Evolutionary conservation across 2,888 invertebrate species (phyloP).

Genomic region (Drosophila flavopinicola): DNA sequence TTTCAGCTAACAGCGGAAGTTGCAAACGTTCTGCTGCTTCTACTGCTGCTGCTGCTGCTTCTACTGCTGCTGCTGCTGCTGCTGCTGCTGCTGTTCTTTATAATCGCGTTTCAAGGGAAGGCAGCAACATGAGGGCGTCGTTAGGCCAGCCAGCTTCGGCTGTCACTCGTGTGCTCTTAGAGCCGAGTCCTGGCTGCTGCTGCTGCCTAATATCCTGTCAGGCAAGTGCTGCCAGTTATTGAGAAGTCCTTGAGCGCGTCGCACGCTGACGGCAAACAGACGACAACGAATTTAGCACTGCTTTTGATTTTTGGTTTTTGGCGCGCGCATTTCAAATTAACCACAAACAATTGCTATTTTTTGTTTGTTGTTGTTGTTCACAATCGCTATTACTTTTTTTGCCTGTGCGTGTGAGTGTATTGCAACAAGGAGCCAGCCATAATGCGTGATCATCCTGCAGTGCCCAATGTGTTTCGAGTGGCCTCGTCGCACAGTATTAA

Average conservation of each 20-base stretch:
- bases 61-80: conserved; percentile 1
- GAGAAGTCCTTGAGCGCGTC: conserved; percentile 49
- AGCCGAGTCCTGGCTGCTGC: conserved; percentile 22
- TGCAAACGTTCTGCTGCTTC: conserved; percentile 57
- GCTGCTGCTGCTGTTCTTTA: conserved; percentile 35
- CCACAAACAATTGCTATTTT: background rate
- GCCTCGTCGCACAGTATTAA: conserved; percentile 80
- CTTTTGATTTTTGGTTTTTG: conserved; percentile 7
- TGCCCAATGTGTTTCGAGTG: conserved; percentile 83
- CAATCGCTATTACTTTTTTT: conserved; percentile 14
- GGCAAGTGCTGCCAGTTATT: conserved; percentile 52
- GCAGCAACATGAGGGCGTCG: conserved; percentile 7
- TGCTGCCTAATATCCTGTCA: conserved; percentile 16
- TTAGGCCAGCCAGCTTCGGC: conserved; percentile 27
- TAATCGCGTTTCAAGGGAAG: conserved; percentile 50
- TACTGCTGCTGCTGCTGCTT: conserved; percentile 7
- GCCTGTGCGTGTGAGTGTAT: too few relatives aligned
- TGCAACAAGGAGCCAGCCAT: too few relatives aligned
- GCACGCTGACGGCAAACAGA: conserved; percentile 40
- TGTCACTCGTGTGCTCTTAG: conserved; percentile 34
- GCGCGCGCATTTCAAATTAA: conserved; percentile 7
- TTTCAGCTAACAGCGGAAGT: conserved; percentile 70
- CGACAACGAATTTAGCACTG: background rate
- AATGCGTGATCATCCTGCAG: conserved; percentile 83
- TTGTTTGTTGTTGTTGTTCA: conserved; percentile 1